Percentiles rank a stretch among this genome's conserved stretches.
Evolutionary conservation across 2,113 vertebrate species (phyloP).

Genomic region (Eretmochelys imbricata): DNA sequence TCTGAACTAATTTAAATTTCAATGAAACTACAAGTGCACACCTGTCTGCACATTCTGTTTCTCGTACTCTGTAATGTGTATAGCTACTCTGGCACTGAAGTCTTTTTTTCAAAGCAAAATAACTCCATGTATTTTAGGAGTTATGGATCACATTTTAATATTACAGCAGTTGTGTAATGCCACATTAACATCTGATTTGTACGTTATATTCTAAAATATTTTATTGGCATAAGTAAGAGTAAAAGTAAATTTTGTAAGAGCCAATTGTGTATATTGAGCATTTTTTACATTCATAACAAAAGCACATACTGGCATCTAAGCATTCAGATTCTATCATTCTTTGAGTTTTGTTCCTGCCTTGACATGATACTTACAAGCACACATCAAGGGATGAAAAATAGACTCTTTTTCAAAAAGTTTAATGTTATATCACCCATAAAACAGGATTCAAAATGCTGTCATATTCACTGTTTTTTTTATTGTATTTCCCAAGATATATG

Average conservation of each 20-base stretch:
- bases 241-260: neutral
- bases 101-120: neutral
- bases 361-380: neutral
- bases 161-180: neutral
- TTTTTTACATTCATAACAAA: neutral
- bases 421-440: neutral
- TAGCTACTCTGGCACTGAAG: neutral
- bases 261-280: neutral
- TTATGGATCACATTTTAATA: neutral
- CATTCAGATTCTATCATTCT: neutral
- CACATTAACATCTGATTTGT: neutral
- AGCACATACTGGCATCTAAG: neutral
- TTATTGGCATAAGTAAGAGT: neutral
- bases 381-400: neutral
- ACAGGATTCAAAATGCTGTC: neutral
- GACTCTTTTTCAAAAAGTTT: neutral
- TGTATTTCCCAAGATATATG: neutral
- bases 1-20: slow-evolving; percentile 59
- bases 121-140: neutral
- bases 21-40: slow-evolving; percentile 16
- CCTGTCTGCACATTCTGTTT: slow-evolving; percentile 37
- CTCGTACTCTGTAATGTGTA: neutral
- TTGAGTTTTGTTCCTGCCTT: neutral
- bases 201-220: neutral
- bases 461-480: neutral